Conservation (phyloP, 2,888 invertebrate genomes). For the Labia minor region DNA sequence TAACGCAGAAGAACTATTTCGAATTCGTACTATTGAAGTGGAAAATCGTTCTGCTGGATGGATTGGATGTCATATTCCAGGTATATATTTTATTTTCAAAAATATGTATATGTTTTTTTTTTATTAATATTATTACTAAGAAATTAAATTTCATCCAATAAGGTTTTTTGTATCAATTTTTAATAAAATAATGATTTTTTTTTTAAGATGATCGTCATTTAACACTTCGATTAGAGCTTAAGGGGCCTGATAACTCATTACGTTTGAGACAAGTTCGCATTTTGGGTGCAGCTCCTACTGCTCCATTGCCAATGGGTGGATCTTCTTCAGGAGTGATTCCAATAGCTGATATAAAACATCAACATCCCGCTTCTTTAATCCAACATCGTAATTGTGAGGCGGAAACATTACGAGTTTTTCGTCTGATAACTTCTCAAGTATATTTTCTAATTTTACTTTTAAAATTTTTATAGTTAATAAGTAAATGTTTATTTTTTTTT, state of each 20-base stretch:
- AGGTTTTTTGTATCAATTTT: not conserved
- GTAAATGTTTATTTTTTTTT: not conserved
- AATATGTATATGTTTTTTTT: slow-evolving; percentile 17
- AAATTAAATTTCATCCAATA: not conserved
- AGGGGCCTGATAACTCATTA: slow-evolving; percentile 83
- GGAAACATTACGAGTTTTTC: slow-evolving; percentile 84
- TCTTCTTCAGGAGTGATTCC: slow-evolving; percentile 26
- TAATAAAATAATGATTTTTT: slow-evolving; percentile 16
- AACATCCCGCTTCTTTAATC: slow-evolving; percentile 47
- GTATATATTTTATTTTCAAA: no score
- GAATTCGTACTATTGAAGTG: slow-evolving; percentile 73
- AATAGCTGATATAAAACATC: slow-evolving; percentile 29
- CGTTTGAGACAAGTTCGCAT: slow-evolving; percentile 74
- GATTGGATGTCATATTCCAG: slow-evolving; percentile 73
- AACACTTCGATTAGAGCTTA: slow-evolving; percentile 68
- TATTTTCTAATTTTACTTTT: slow-evolving; percentile 17
- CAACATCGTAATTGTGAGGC: slow-evolving; percentile 81
- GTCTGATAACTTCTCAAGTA: slow-evolving; percentile 81
- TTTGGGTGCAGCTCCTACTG: slow-evolving; percentile 52
- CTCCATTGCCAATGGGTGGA: slow-evolving; percentile 38
- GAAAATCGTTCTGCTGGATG: slow-evolving; percentile 79
- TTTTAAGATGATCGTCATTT: slow-evolving; percentile 40
- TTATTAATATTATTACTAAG: not conserved
- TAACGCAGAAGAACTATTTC: slow-evolving; percentile 67
- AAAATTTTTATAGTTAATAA: not conserved